phyloP scores from a whole-genome alignment of 2,113 vertebrate genomes.

The Spermophilus dauricus region DNA sequence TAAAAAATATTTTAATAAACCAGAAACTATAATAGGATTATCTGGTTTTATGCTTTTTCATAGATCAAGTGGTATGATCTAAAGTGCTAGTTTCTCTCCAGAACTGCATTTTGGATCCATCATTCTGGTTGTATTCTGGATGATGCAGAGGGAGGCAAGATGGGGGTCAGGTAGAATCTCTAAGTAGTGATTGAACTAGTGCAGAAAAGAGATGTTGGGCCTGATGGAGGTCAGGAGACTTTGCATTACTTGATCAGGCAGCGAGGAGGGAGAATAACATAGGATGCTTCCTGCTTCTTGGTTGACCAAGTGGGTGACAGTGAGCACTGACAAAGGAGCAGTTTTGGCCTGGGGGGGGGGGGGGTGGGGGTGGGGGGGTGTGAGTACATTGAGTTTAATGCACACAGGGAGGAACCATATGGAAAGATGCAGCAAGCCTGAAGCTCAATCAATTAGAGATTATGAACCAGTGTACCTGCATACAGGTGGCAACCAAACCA shows the following conservation, averaged over 20 bases:
- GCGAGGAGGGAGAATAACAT: neutral
- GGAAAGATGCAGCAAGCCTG: neutral
- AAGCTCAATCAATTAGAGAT: neutral
- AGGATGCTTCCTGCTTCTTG: neutral
- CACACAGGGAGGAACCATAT: neutral
- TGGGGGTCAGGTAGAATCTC: neutral
- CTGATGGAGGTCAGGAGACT: neutral
- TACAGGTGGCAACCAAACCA: neutral
- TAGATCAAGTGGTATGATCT: neutral
- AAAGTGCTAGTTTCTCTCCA: neutral
- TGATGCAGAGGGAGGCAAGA: neutral
- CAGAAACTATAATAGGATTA: neutral
- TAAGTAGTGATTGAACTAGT: neutral
- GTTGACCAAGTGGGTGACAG: neutral
- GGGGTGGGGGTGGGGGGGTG: neutral
- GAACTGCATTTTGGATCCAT: neutral
- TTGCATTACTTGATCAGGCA: neutral
- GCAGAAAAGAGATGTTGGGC: neutral
- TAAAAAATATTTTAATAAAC: neutral
- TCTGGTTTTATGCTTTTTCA: neutral
- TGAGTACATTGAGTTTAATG: neutral
- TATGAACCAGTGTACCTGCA: neutral
- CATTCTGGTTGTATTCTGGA: neutral
- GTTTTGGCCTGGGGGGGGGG: accelerated
- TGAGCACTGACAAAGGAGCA: neutral